Conservation (phyloP, 2,113 vertebrate genomes). For the Cygnus atratus region DNA sequence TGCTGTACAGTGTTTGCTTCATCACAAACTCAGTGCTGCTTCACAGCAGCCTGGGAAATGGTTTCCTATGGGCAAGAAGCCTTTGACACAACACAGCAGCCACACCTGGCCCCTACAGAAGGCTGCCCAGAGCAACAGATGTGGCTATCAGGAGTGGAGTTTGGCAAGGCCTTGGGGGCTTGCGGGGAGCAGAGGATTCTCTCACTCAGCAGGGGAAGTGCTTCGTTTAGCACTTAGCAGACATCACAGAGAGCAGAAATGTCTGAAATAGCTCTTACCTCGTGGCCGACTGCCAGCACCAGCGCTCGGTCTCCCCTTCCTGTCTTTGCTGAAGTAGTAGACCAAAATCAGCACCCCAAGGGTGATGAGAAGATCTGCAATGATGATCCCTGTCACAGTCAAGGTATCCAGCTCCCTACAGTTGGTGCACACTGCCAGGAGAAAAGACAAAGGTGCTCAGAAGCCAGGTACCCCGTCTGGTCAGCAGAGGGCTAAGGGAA, state of each 20-base stretch:
- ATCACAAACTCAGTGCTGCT: not conserved
- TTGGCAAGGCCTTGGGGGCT: not conserved
- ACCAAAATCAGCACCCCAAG: conserved; percentile 70
- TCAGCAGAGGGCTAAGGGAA: conserved; percentile 10
- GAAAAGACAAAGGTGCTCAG: not conserved
- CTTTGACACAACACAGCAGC: not conserved
- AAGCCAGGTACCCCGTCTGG: not conserved
- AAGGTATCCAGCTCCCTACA: conserved; percentile 68
- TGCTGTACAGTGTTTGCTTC: fast-evolving
- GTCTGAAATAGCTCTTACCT: conserved; percentile 10
- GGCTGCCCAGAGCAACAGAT: not conserved
- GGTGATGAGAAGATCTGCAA: conserved; percentile 72
- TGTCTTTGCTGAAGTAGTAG: conserved; percentile 74
- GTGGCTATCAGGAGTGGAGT: not conserved
- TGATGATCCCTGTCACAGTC: conserved; percentile 20
- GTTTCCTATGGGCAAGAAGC: not conserved
- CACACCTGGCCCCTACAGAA: not conserved
- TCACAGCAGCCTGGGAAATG: not conserved
- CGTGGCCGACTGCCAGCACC: not conserved
- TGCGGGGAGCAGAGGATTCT: not conserved
- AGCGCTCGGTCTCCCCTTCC: not conserved
- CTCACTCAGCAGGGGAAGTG: fast-evolving
- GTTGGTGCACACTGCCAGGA: conserved; percentile 69
- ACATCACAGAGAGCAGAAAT: fast-evolving
- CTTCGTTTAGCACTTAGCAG: fast-evolving